Evolutionary conservation across 1,140 invertebrate genomes (phyloP).

Genomic region (Solen grandis): DNA sequence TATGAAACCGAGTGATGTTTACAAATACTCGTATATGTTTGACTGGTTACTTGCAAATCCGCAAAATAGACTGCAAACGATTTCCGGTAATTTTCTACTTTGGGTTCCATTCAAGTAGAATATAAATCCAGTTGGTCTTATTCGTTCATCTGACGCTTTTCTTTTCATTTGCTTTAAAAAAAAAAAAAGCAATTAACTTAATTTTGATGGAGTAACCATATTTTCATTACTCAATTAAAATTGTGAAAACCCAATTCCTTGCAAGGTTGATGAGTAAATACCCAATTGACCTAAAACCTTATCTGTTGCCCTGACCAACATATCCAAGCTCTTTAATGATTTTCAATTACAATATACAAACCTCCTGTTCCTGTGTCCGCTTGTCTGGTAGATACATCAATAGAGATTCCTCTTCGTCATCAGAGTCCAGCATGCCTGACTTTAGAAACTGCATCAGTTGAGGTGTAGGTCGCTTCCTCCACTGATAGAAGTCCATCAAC

Average conservation of each 20-base stretch:
- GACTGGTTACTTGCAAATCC: too few species aligned
- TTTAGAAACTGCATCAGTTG: slow-evolving; percentile 89
- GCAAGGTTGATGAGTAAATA: not conserved
- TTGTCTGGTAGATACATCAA: slow-evolving; percentile 8
- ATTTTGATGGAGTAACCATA: not conserved
- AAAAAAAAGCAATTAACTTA: not conserved
- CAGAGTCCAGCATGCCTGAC: slow-evolving; percentile 87
- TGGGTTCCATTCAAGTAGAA: too few species aligned
- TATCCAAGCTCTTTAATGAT: not conserved
- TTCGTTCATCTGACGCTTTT: too few species aligned
- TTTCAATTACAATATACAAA: slow-evolving; percentile 1
- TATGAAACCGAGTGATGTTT: too few species aligned
- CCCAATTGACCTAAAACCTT: too few species aligned
- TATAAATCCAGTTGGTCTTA: too few species aligned
- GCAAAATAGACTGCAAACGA: too few species aligned
- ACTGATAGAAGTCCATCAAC: slow-evolving; percentile 91
- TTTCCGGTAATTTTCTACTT: too few species aligned
- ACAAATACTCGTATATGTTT: too few species aligned
- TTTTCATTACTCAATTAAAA: not conserved
- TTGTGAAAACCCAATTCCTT: not conserved
- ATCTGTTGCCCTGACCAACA: too few species aligned
- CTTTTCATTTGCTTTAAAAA: not conserved
- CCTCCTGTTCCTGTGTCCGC: slow-evolving; percentile 80
- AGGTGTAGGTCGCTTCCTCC: slow-evolving; percentile 89
- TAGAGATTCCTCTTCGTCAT: slow-evolving; percentile 83